Evolutionary conservation across 2,113 vertebrate genomes (phyloP).

Genomic region (Capra hircus): DNA sequence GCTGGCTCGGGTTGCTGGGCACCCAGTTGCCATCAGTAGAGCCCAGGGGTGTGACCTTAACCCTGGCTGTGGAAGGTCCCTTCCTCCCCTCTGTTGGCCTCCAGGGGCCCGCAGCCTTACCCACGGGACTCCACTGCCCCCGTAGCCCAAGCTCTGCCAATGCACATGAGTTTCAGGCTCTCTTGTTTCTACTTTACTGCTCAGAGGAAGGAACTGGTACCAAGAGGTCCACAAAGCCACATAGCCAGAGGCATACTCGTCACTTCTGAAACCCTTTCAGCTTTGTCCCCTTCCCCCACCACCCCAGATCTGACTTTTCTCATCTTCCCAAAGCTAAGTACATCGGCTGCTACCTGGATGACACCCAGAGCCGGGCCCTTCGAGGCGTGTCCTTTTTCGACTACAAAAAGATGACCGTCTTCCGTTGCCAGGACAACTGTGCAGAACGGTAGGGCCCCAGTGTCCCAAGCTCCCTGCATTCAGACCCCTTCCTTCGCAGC

Average conservation of each 20-base stretch:
- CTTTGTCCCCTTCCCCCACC: neutral
- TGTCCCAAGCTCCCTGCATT: neutral
- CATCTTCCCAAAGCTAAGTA: constrained; percentile 87
- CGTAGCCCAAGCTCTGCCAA: neutral
- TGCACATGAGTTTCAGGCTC: neutral
- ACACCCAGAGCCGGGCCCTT: constrained; percentile 89
- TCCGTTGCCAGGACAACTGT: constrained; percentile 99
- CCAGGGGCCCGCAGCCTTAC: neutral
- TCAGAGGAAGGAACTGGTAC: neutral
- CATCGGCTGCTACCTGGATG: constrained; percentile 93
- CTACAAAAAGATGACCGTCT: constrained; percentile 99
- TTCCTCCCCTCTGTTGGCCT: neutral
- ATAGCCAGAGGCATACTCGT: neutral
- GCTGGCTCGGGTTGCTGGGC: neutral
- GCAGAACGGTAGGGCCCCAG: constrained; percentile 90
- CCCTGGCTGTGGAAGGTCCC: neutral
- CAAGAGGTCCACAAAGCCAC: neutral
- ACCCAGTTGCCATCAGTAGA: neutral
- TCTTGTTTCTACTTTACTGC: neutral
- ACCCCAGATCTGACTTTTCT: neutral
- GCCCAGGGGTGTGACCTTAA: neutral
- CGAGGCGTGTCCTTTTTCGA: constrained; percentile 96
- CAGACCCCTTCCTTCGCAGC: neutral
- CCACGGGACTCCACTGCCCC: neutral
- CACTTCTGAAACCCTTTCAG: neutral